A percentile compares a stretch with the other conserved stretches of the same genome.
Conservation (phyloP, 64 coral and sea anemone species). For the Porites australiensis region DNA sequence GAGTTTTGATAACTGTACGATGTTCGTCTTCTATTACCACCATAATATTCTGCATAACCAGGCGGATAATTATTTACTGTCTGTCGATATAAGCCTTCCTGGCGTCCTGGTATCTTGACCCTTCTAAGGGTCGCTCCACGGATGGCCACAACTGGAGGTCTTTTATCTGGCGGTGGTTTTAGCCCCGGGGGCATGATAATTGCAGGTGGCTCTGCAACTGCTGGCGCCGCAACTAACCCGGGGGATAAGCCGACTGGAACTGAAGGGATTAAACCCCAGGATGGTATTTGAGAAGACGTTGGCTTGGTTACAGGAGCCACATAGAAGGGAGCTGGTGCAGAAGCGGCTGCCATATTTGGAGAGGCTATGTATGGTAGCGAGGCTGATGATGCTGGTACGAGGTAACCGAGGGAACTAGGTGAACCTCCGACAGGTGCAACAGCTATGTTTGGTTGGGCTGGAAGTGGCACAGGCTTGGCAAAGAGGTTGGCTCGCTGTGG, state of each 20-base stretch:
- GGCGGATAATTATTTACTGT: not conserved
- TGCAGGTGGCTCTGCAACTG: not conserved
- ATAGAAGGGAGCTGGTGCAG: not conserved
- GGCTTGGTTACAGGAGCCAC: not conserved
- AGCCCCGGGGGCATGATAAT: constrained; percentile 46
- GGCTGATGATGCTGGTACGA: not conserved
- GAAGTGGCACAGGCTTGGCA: not conserved
- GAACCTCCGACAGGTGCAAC: not conserved
- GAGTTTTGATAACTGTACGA: not conserved
- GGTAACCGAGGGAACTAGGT: not conserved
- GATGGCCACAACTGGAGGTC: not conserved
- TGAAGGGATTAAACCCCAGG: not conserved
- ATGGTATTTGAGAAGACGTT: not conserved
- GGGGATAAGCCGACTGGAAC: not conserved
- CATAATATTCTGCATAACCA: not conserved
- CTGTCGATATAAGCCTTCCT: not conserved
- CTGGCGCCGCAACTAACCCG: not conserved
- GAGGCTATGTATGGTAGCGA: not conserved
- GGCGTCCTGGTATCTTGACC: not conserved
- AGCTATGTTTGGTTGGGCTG: not conserved
- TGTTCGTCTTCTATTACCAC: not conserved
- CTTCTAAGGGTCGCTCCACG: not conserved
- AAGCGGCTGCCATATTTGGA: not conserved
- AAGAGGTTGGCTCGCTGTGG: not conserved
- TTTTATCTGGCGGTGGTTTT: constrained; percentile 8